Percentiles rank a stretch among this genome's conserved stretches.
These are phyloP conservation scores for Cynoglossus semilaevis DNA, from an alignment of 2,113 vertebrate species.

Conservation along the genomic window DNA sequence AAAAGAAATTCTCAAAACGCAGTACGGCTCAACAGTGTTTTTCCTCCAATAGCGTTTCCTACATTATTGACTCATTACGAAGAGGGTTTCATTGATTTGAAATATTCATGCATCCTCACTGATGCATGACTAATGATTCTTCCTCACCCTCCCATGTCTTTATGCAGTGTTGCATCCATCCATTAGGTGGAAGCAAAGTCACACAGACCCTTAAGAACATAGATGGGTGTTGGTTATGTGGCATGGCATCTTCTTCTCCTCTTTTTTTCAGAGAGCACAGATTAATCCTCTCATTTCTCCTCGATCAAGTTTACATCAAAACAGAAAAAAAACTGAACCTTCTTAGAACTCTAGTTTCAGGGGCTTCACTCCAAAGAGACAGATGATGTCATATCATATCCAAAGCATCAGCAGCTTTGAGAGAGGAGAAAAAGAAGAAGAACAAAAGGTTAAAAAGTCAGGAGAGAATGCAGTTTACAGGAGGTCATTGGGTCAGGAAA, in stretches of 20 bases:
- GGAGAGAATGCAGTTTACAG: slow-evolving; percentile 35
- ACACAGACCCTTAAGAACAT: slow-evolving; percentile 5
- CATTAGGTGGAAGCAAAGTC: slow-evolving; percentile 75
- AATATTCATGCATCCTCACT: slow-evolving; percentile 8
- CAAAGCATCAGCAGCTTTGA: slow-evolving; percentile 7
- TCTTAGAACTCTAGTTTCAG: slow-evolving; percentile 31
- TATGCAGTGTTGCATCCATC: slow-evolving; percentile 4
- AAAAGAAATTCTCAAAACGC: no score
- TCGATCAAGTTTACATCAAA: slow-evolving; percentile 64
- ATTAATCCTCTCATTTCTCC: slow-evolving; percentile 66
- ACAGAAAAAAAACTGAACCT: slow-evolving; percentile 46
- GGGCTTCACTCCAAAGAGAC: slow-evolving; percentile 51
- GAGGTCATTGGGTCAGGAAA: slow-evolving; percentile 27
- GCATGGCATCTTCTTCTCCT: slow-evolving; percentile 23
- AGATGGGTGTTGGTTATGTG: slow-evolving; percentile 39
- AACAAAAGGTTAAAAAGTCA: slow-evolving; percentile 14
- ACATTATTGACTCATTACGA: slow-evolving; percentile 22
- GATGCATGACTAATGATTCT: slow-evolving; percentile 15
- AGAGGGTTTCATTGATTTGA: slow-evolving; percentile 29
- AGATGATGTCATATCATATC: slow-evolving; percentile 41
- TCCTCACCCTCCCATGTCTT: neutral
- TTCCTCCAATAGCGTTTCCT: no score
- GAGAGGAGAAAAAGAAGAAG: slow-evolving; percentile 12
- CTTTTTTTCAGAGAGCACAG: slow-evolving; percentile 34
- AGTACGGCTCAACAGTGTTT: no score